phyloP scores from a whole-genome alignment of 2,888 invertebrate species.

The Drosophila peninsularis region DNA sequence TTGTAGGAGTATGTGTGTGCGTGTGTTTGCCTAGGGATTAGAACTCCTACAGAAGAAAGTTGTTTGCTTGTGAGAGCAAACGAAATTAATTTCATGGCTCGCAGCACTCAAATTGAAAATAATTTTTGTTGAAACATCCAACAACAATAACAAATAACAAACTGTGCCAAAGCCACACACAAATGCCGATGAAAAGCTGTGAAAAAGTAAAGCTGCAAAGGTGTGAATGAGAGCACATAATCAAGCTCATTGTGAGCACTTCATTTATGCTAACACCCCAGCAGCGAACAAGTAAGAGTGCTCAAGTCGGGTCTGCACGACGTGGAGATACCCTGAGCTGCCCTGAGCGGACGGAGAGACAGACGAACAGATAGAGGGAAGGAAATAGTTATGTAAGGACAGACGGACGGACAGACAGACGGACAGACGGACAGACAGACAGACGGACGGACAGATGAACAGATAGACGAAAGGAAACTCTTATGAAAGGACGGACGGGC shows the following conservation, averaged over 20 bases:
- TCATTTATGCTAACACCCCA: slow-evolving; percentile 15
- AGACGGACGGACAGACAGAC: too few species aligned
- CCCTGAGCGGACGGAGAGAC: too few species aligned
- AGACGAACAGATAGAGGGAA: neutral
- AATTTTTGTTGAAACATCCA: slow-evolving; percentile 59
- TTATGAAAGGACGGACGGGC: too few species aligned
- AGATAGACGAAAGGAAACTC: too few species aligned
- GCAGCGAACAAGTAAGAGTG: neutral
- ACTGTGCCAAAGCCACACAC: slow-evolving; percentile 23
- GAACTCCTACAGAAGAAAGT: slow-evolving; percentile 24
- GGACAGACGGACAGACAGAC: too few species aligned
- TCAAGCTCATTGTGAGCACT: slow-evolving; percentile 27
- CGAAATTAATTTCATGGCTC: slow-evolving; percentile 78
- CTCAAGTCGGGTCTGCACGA: neutral
- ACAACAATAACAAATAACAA: slow-evolving; percentile 20
- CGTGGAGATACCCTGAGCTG: neutral
- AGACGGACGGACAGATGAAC: too few species aligned
- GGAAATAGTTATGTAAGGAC: too few species aligned
- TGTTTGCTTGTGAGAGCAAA: slow-evolving; percentile 37
- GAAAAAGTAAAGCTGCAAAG: slow-evolving; percentile 32
- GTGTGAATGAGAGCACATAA: slow-evolving; percentile 38
- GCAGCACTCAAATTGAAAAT: slow-evolving; percentile 73
- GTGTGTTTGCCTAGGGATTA: slow-evolving; percentile 28
- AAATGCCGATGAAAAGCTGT: slow-evolving; percentile 32
- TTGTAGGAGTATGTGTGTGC: neutral